Conservation (phyloP, 2,888 invertebrate species). For the Cremastobaeus sp. region DNA sequence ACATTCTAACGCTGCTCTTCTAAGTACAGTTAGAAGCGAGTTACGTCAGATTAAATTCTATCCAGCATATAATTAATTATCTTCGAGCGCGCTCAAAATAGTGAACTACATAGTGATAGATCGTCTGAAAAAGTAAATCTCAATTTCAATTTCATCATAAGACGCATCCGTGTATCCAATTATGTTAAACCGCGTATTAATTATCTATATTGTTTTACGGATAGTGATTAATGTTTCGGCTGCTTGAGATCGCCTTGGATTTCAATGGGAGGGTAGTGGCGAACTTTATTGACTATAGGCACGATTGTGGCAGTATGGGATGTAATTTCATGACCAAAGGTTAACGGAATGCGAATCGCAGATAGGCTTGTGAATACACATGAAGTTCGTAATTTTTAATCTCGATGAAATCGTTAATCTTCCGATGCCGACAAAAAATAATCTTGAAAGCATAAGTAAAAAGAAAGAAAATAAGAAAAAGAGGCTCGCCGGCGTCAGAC, state of each 20-base stretch:
- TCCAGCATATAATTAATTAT: conserved; percentile 41
- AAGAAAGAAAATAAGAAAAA: not conserved
- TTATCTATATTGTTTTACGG: conserved; percentile 72
- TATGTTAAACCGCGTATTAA: conserved; percentile 72
- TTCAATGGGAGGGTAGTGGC: conserved; percentile 81
- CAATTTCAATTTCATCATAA: conserved; percentile 65
- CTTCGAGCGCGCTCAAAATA: conserved; percentile 18
- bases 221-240: conserved; percentile 78
- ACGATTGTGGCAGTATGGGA: conserved; percentile 32
- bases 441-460: too few relatives aligned
- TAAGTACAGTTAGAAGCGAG: conserved; percentile 6
- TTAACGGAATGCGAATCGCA: conserved; percentile 37
- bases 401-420: conserved; percentile 34
- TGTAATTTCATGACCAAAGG: conserved; percentile 46
- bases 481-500: conserved; percentile 6
- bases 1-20: too few relatives aligned
- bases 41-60: not conserved
- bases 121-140: conserved; percentile 64
- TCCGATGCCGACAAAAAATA: conserved; percentile 5
- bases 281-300: conserved; percentile 67
- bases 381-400: conserved; percentile 42
- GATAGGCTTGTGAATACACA: conserved; percentile 28
- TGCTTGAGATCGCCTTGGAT: conserved; percentile 91
- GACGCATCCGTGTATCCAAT: conserved; percentile 66
- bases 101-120: conserved; percentile 65